Evolutionary conservation across 1,140 invertebrate species (phyloP).

Genomic region (Lanistes nyassanus): DNA sequence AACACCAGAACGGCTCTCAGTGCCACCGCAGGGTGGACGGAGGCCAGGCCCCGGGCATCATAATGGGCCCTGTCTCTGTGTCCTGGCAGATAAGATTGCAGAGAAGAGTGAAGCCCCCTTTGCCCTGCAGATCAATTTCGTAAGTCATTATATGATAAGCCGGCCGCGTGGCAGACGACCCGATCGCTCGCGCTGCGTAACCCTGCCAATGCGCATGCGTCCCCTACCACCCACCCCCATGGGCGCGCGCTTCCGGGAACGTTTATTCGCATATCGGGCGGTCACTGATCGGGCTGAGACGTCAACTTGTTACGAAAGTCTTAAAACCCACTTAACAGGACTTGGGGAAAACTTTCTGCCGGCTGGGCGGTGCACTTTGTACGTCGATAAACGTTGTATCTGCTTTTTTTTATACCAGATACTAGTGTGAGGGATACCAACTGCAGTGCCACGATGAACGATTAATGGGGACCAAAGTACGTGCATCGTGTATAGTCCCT

Average conservation of each 20-base stretch:
- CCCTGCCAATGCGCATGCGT: not conserved
- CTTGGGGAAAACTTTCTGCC: too few species aligned
- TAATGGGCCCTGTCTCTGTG: not conserved
- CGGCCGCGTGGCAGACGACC: not conserved
- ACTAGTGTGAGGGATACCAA: too few species aligned
- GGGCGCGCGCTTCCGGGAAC: not conserved
- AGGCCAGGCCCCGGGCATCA: not conserved
- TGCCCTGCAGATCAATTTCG: not conserved
- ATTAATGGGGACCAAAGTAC: too few species aligned
- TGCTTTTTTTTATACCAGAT: too few species aligned
- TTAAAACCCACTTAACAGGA: too few species aligned
- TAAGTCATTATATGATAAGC: slow-evolving; percentile 10
- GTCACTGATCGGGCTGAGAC: not conserved
- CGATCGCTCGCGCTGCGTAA: not conserved
- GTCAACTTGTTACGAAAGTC: not conserved
- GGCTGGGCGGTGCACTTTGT: too few species aligned
- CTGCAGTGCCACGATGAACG: too few species aligned
- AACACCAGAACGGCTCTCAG: not conserved
- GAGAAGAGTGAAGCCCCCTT: not conserved
- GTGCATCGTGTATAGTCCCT: too few species aligned
- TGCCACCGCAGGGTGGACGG: not conserved
- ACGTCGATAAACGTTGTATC: too few species aligned
- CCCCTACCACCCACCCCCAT: not conserved
- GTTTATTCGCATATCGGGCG: not conserved
- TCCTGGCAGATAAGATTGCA: slow-evolving; percentile 1